These are phyloP conservation scores for Mesochorus sp. DNA, from an alignment of 2,888 invertebrate species.

Conservation along the genomic window DNA sequence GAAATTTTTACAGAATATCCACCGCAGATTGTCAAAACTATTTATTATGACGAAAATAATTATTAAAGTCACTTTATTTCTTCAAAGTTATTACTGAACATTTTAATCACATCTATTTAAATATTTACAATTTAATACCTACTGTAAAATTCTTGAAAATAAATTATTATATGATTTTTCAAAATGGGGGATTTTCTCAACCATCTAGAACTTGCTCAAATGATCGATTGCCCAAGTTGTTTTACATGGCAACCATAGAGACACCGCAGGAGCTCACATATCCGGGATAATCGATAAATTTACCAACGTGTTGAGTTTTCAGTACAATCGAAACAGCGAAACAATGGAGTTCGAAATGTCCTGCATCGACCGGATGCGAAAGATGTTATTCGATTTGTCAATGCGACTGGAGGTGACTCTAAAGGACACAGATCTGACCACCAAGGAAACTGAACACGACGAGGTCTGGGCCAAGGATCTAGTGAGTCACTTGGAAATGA, in stretches of 20 bases:
- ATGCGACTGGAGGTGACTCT: conserved; percentile 1
- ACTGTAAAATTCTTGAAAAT: too few relatives aligned
- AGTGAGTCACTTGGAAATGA: conserved; percentile 16
- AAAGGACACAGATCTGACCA: background rate
- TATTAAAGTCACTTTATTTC: too few relatives aligned
- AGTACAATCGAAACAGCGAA: background rate
- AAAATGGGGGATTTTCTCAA: too few relatives aligned
- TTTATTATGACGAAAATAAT: too few relatives aligned
- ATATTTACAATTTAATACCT: too few relatives aligned
- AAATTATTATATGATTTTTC: too few relatives aligned
- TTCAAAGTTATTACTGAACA: too few relatives aligned
- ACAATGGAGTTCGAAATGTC: conserved; percentile 38
- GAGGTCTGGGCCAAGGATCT: conserved; percentile 11
- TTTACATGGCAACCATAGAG: conserved; percentile 22
- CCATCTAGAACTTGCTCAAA: too few relatives aligned
- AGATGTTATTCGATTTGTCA: conserved; percentile 36
- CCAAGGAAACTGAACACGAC: background rate
- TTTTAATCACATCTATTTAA: too few relatives aligned
- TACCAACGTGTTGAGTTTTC: background rate
- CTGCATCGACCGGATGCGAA: conserved; percentile 30
- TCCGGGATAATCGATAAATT: background rate
- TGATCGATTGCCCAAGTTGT: too few relatives aligned
- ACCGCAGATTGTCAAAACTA: too few relatives aligned
- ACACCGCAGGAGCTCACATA: background rate
- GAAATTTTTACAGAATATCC: too few relatives aligned